Evolutionary conservation across 1,140 invertebrate species (phyloP).

Genomic region (Xylocopa sonorina): DNA sequence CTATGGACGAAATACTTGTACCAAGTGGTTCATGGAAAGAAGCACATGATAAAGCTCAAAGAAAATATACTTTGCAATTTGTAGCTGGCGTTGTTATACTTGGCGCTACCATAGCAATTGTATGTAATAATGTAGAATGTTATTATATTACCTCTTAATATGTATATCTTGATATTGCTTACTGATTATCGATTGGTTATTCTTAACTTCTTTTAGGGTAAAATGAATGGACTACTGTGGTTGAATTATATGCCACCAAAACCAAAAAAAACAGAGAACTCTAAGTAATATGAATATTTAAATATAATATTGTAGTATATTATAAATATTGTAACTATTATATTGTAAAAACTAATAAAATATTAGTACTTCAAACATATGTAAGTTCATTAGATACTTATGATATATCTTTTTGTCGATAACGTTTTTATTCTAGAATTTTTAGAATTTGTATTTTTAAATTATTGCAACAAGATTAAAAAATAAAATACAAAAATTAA

Average conservation of each 20-base stretch:
- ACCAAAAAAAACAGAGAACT: conserved; percentile 14
- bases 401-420: no score
- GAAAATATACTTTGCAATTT: conserved; percentile 87
- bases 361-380: conserved; percentile 36
- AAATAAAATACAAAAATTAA: neutral
- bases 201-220: conserved; percentile 60
- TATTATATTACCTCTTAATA: neutral
- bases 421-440: neutral
- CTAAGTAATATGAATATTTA: conserved; percentile 21
- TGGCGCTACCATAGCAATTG: conserved; percentile 83
- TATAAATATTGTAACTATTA: conserved; percentile 32
- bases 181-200: no score
- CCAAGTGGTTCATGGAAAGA: conserved; percentile 89
- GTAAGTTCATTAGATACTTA: neutral
- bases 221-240: conserved; percentile 26
- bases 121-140: conserved; percentile 78
- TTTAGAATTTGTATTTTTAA: neutral
- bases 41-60: conserved; percentile 83
- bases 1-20: conserved; percentile 88
- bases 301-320: conserved; percentile 37
- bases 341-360: conserved; percentile 44
- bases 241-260: conserved; percentile 37
- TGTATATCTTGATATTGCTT: no score
- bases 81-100: conserved; percentile 84
- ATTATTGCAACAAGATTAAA: neutral